Evolutionary conservation across 2,113 vertebrate genomes (phyloP).

Genomic region (Perca fluviatilis): DNA sequence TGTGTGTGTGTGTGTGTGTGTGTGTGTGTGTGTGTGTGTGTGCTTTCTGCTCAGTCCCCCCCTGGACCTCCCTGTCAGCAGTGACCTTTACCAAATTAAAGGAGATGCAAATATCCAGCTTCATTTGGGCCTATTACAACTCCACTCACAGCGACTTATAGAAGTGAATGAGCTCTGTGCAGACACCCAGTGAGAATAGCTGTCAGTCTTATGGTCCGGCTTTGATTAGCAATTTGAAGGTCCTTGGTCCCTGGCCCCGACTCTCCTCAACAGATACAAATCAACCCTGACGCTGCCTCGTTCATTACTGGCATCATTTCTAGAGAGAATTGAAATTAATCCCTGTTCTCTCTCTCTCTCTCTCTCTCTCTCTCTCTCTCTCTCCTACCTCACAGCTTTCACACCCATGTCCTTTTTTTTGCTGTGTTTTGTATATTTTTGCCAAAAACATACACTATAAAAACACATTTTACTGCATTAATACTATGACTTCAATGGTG

Average conservation of each 20-base stretch:
- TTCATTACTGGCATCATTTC: constrained; percentile 57
- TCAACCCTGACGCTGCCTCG: constrained; percentile 55
- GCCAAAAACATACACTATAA: no score
- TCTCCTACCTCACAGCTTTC: not conserved
- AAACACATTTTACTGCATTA: not conserved
- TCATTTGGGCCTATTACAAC: constrained; percentile 70
- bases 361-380: not conserved
- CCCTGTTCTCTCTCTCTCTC: not conserved
- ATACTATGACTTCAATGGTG: not conserved
- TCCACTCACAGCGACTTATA: constrained; percentile 43
- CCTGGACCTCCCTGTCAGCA: constrained; percentile 67
- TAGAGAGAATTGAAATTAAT: constrained; percentile 56
- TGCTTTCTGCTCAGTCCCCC: constrained; percentile 18
- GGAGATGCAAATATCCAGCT: constrained; percentile 78
- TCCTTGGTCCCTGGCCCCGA: constrained; percentile 13
- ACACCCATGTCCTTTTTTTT: not conserved
- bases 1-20: constrained; percentile 19
- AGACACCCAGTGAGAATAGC: constrained; percentile 68
- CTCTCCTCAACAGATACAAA: constrained; percentile 61
- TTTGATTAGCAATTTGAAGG: constrained; percentile 74
- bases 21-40: not conserved
- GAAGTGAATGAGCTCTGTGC: constrained; percentile 46
- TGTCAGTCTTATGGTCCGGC: constrained; percentile 66
- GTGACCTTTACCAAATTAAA: constrained; percentile 81
- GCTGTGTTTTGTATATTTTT: no score